These are phyloP conservation scores for Leptopilina myrica DNA, from an alignment of 2,888 invertebrate genomes.

Conservation along the genomic window DNA sequence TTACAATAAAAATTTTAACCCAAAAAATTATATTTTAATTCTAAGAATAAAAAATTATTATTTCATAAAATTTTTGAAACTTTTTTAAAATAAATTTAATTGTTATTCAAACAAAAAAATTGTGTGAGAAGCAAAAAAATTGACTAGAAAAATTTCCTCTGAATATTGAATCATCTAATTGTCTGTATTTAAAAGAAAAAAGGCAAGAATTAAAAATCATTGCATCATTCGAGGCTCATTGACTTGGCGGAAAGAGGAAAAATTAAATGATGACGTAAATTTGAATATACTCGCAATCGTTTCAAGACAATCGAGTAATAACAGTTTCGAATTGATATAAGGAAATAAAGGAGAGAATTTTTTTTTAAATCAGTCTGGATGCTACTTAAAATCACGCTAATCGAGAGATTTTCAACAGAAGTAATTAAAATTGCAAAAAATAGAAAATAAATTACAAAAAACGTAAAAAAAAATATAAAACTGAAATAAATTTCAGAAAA, in stretches of 20 bases:
- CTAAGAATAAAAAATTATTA: too few relatives aligned
- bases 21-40: too few relatives aligned
- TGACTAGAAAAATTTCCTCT: neutral
- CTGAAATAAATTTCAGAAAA: too few relatives aligned
- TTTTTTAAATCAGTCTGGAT: neutral
- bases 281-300: neutral
- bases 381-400: too few relatives aligned
- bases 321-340: neutral
- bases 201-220: constrained; percentile 12
- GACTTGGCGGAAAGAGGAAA: constrained; percentile 1
- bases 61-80: too few relatives aligned
- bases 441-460: neutral
- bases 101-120: neutral
- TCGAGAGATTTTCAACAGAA: too few relatives aligned
- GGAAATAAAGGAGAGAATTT: neutral
- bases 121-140: neutral
- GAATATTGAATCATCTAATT: neutral
- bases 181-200: neutral
- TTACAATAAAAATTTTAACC: too few relatives aligned
- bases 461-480: too few relatives aligned
- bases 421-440: neutral
- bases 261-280: constrained; percentile 33
- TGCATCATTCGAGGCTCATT: constrained; percentile 25
- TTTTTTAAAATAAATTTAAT: too few relatives aligned
- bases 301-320: neutral